These are phyloP conservation scores for Mnemiopsis leidyi DNA, from an alignment of 37 sponge, comb jelly and placozoan genomes.

Conservation along the genomic window DNA sequence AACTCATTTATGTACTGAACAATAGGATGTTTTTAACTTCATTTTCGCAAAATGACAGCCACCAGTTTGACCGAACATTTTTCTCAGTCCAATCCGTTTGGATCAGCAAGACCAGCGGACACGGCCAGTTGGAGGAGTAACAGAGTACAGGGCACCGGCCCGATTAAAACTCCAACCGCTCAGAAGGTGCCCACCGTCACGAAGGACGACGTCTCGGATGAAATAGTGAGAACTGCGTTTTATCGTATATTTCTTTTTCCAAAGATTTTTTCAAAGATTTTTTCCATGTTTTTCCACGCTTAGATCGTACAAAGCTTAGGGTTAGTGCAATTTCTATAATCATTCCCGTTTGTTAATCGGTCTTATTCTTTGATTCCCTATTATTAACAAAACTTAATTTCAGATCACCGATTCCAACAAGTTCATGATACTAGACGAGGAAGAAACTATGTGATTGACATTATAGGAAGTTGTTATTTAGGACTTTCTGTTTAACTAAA, in stretches of 20 bases:
- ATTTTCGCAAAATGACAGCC: no score
- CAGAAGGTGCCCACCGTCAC: not conserved
- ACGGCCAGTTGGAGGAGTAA: conserved; percentile 51
- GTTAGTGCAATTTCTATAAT: no score
- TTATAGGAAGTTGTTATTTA: not conserved
- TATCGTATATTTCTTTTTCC: no score
- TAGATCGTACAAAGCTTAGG: no score
- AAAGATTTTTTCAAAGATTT: no score
- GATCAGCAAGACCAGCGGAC: conserved; percentile 21
- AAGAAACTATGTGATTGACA: not conserved
- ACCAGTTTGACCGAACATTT: no score
- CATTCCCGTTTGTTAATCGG: no score
- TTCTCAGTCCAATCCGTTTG: conserved; percentile 35
- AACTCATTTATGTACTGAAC: no score
- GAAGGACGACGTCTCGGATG: not conserved
- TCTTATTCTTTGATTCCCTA: not conserved
- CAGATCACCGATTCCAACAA: conserved; percentile 66
- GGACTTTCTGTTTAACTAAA: not conserved
- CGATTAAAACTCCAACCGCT: conserved; percentile 40
- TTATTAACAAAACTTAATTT: no score
- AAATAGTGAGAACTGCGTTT: not conserved
- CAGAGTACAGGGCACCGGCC: conserved; percentile 24
- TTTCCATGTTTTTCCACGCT: not conserved
- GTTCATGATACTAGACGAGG: conserved; percentile 45
- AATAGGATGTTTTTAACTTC: no score